phyloP scores from a whole-genome alignment of 2,888 invertebrate genomes.

The Stramonita haemastoma region DNA sequence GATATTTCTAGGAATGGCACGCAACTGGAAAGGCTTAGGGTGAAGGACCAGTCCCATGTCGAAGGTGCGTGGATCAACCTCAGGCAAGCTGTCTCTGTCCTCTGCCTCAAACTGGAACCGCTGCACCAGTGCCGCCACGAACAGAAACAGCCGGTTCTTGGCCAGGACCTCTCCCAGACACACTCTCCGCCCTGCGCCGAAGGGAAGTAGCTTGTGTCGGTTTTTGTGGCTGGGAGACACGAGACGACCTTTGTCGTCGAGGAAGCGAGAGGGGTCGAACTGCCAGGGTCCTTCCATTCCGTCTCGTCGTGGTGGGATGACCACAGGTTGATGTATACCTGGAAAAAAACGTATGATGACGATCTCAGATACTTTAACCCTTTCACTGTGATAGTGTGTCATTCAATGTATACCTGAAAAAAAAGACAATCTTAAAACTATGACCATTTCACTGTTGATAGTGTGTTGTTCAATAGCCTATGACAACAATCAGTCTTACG shows the following conservation, averaged over 20 bases:
- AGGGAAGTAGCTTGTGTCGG: slow-evolving; percentile 64
- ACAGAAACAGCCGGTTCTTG: slow-evolving; percentile 71
- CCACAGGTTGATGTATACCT: slow-evolving; percentile 74
- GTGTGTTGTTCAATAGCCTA: no score
- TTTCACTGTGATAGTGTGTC: no score
- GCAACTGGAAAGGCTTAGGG: slow-evolving; percentile 62
- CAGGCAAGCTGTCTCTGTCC: slow-evolving; percentile 47
- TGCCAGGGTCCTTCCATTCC: slow-evolving; percentile 68
- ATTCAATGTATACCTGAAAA: slow-evolving; percentile 68
- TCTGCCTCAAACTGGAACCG: slow-evolving; percentile 56
- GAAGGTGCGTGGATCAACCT: slow-evolving; percentile 65
- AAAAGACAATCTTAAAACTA: no score
- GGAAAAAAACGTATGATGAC: neutral
- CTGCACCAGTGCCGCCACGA: slow-evolving; percentile 62
- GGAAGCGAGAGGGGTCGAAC: slow-evolving; percentile 65
- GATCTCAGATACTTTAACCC: no score
- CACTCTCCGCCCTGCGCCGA: slow-evolving; percentile 71
- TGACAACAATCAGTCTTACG: no score
- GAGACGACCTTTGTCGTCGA: slow-evolving; percentile 56
- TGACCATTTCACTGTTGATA: no score
- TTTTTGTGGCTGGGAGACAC: slow-evolving; percentile 57
- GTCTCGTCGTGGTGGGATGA: slow-evolving; percentile 66
- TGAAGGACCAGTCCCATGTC: slow-evolving; percentile 71
- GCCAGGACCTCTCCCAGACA: slow-evolving; percentile 72
- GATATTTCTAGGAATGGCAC: slow-evolving; percentile 50